Evolutionary conservation across 2,888 invertebrate species (phyloP).

Genomic region (Marronus borbonicus): DNA sequence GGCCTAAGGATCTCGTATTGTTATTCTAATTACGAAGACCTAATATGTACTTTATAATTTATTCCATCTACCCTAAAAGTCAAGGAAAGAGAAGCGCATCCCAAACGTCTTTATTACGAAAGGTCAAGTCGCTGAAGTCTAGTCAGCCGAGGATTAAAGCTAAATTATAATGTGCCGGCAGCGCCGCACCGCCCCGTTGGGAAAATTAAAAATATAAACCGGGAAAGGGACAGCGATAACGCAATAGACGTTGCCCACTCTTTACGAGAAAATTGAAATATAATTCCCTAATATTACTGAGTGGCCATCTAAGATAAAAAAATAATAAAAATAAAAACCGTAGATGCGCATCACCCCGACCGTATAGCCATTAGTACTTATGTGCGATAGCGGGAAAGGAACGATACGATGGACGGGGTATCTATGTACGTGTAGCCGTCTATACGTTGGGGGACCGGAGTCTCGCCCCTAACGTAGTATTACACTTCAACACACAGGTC

Average conservation of each 20-base stretch:
- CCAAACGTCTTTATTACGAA: background rate
- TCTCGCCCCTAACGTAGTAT: conserved; percentile 59
- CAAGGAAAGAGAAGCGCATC: background rate
- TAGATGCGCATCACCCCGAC: conserved; percentile 61
- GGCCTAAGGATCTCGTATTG: too few species aligned
- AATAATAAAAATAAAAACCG: conserved; percentile 67
- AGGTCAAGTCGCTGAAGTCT: background rate
- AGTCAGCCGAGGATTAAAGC: background rate
- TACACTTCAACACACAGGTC: conserved; percentile 53
- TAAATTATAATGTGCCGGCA: conserved; percentile 6
- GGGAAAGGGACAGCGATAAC: conserved; percentile 1
- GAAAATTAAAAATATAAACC: conserved; percentile 29
- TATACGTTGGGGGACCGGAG: conserved; percentile 61
- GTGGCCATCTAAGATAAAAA: conserved; percentile 66
- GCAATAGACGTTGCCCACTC: background rate
- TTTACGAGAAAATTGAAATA: conserved; percentile 64
- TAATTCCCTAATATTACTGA: conserved; percentile 65
- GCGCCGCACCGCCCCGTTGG: background rate
- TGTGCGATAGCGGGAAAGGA: conserved; percentile 62
- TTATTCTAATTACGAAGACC: too few species aligned
- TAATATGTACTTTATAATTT: background rate
- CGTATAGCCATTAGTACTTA: conserved; percentile 64
- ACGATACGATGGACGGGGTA: conserved; percentile 43
- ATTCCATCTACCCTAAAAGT: background rate
- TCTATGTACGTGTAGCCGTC: conserved; percentile 59